Evolutionary conservation across 1,140 invertebrate genomes (phyloP), one percentile per base, ranked within the genome.

Genomic region (Ctenoplectra terminalis): DNA sequence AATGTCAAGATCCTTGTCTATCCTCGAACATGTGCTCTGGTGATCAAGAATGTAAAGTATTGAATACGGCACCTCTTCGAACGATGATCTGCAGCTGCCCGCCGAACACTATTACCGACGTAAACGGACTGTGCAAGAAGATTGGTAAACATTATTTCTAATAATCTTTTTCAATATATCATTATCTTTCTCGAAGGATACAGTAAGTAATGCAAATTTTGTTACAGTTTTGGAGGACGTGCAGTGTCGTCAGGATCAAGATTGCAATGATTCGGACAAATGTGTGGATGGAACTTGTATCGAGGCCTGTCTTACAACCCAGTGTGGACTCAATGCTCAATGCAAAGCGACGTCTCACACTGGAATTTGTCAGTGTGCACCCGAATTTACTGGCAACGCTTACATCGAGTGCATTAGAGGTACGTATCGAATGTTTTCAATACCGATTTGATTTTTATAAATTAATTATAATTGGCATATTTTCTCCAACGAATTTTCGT

Each of bases 81-180:
- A 97, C 97, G 0, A 95, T 98, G 77, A 96, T 97, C 74, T 98
- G 97, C 87, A 95, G 96, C 88, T 98, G 97, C 93, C 97, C 97
- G 52, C 94, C 95, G 7, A 96, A 98, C 85, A 96, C 95, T 0
- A 94, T 96, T 15, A 94, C 95, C 0, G 95, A 96, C 82, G 90
- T 91, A 20, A 95, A 95, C 61, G 96, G 96, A 82, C 94, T 94
- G 72, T 97, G 96, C 90, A 95, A 94, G 78, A 93, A 94, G 31
- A 96, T 96, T 37, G 91, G 94, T 95, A 91, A 84, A 85, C 83
- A 74, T 75, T 23, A 7, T 54, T 66, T 0, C 54, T 40, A 69
- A n/a, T 23, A 56, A 52, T 76, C 46, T 56, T 29, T 7, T 3
- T 7, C 20, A 52, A 52, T n/a, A 0, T 64, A 26, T 11, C n/a